Evolutionary conservation across 1,140 invertebrate genomes (phyloP).

Genomic region (Drosophila takahashii): DNA sequence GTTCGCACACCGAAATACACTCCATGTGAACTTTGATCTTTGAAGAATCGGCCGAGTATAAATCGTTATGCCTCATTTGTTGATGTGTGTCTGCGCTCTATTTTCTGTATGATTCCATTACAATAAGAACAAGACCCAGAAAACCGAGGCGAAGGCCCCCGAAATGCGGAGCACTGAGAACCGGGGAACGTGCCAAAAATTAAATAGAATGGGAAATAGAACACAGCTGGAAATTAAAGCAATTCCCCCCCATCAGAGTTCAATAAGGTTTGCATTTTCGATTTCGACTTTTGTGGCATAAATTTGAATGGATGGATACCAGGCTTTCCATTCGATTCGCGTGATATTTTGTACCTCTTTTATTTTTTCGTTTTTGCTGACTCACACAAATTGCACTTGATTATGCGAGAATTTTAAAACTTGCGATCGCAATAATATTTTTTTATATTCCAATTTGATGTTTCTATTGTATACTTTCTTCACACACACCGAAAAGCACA

Average conservation of each 20-base stretch:
- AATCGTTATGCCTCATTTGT: conserved; percentile 35
- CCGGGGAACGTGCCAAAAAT: conserved; percentile 22
- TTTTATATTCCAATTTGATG: conserved; percentile 1
- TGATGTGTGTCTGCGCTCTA: conserved; percentile 47
- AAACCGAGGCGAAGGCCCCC: conserved; percentile 38
- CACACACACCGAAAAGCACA: conserved; percentile 24
- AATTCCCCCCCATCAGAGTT: conserved; percentile 56
- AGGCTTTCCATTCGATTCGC: conserved; percentile 22
- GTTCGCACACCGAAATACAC: conserved; percentile 17
- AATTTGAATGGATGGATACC: conserved; percentile 15
- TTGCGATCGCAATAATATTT: conserved; percentile 12
- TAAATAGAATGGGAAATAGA: conserved; percentile 23
- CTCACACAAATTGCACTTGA: conserved; percentile 54
- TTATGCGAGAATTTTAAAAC: conserved; percentile 12
- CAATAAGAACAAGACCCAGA: conserved; percentile 39
- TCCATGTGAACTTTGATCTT: conserved; percentile 65
- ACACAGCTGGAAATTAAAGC: conserved; percentile 58
- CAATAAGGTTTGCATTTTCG: conserved; percentile 52
- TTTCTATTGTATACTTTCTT: background rate
- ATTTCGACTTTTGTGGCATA: conserved; percentile 28
- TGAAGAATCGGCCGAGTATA: conserved; percentile 43
- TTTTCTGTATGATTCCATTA: conserved; percentile 67
- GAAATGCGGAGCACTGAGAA: conserved; percentile 14
- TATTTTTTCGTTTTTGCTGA: conserved; percentile 23
- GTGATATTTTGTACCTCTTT: conserved; percentile 1